These are phyloP conservation scores for Cirrhinus molitorella DNA, from an alignment of 2,797 vertebrate species.

Conservation along the genomic window DNA sequence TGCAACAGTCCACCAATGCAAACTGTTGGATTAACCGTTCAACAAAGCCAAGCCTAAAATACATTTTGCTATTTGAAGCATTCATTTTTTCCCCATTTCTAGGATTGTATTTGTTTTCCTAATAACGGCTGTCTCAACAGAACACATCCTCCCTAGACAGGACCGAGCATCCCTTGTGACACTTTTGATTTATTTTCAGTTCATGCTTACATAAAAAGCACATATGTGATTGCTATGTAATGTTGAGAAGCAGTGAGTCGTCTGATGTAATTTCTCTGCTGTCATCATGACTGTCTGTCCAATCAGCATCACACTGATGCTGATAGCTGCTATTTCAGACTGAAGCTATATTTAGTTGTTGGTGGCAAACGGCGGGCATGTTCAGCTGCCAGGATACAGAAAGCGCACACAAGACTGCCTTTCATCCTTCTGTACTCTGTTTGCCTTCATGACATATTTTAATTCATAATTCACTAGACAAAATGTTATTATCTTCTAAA, in stretches of 20 bases:
- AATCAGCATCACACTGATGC: slow-evolving; percentile 44
- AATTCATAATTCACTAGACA: slow-evolving; percentile 24
- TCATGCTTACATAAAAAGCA: neutral
- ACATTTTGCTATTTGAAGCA: neutral
- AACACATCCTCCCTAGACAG: neutral
- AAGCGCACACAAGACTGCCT: neutral
- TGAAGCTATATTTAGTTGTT: slow-evolving; percentile 54
- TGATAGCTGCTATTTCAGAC: slow-evolving; percentile 52
- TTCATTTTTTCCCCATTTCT: neutral
- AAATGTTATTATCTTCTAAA: slow-evolving; percentile 37
- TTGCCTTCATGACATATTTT: slow-evolving; percentile 7
- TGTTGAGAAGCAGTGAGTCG: neutral
- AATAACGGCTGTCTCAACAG: neutral
- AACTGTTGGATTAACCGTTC: neutral
- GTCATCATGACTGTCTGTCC: slow-evolving; percentile 40
- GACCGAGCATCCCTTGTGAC: neutral
- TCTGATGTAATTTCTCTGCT: slow-evolving; percentile 32
- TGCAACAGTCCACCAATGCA: neutral
- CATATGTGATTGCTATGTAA: slow-evolving; percentile 12
- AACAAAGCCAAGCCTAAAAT: neutral
- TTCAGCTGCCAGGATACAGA: slow-evolving; percentile 13
- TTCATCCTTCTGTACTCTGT: slow-evolving; percentile 8
- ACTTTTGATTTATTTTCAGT: neutral
- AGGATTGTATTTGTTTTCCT: neutral
- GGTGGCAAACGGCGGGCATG: slow-evolving; percentile 11